Evolutionary conservation across 1,140 invertebrate species (phyloP).

Genomic region (Wasmannia auropunctata): DNA sequence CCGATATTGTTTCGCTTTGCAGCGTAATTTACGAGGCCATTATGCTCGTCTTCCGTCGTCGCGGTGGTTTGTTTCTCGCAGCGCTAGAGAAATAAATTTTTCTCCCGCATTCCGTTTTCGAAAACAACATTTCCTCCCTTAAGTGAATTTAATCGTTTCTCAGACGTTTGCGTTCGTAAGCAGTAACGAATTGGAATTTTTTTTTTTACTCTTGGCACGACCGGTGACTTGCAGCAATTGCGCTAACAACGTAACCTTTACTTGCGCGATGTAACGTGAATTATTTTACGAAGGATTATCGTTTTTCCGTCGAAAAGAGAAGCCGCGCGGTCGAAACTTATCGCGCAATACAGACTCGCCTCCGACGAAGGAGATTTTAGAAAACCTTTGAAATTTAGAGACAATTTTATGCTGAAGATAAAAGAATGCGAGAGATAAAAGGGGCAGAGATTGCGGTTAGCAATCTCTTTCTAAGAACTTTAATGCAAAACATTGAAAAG

Average conservation of each 20-base stretch:
- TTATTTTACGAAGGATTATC: neutral
- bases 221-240: neutral
- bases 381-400: slow-evolving; percentile 5
- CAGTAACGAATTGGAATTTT: neutral
- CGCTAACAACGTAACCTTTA: neutral
- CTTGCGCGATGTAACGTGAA: neutral
- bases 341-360: neutral
- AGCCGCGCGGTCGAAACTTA: neutral
- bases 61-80: neutral
- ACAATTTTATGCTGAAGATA: neutral
- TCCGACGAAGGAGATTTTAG: neutral
- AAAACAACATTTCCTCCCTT: slow-evolving; percentile 28
- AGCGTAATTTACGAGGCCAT: slow-evolving; percentile 25
- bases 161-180: neutral
- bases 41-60: neutral
- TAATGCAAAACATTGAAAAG: neutral
- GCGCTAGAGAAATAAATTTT: slow-evolving; percentile 15
- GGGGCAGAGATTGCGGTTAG: neutral
- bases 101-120: neutral
- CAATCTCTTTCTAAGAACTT: neutral
- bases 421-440: neutral
- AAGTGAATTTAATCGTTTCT: slow-evolving; percentile 33
- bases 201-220: neutral
- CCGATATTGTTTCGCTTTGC: slow-evolving; percentile 12
- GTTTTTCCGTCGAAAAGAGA: neutral